Evolutionary conservation across 2,888 invertebrate genomes (phyloP).

Genomic region (Hydropsyche betteni): DNA sequence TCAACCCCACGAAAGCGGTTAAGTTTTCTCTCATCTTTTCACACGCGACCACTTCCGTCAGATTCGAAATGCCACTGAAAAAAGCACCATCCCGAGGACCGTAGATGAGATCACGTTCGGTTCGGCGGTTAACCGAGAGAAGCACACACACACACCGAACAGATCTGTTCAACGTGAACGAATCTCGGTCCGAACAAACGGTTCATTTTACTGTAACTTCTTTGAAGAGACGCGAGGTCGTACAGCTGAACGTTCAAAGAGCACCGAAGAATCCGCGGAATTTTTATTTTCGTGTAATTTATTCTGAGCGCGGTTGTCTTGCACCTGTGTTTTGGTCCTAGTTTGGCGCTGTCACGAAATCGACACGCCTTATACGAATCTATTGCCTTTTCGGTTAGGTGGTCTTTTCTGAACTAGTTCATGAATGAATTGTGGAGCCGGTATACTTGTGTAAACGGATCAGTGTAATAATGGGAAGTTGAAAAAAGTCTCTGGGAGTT

Average conservation of each 20-base stretch:
- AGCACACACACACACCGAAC: neutral
- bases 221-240: neutral
- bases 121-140: slow-evolving; percentile 25
- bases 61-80: too few species aligned
- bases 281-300: too few species aligned
- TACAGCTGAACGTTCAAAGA: too few species aligned
- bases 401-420: slow-evolving; percentile 8
- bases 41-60: too few species aligned
- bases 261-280: too few species aligned
- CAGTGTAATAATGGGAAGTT: neutral
- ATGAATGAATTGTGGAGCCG: slow-evolving; percentile 3
- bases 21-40: too few species aligned
- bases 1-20: too few species aligned
- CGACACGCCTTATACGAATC: too few species aligned
- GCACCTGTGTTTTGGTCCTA: too few species aligned
- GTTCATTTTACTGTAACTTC: slow-evolving; percentile 26
- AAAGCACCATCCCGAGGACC: neutral
- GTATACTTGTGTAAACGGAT: neutral
- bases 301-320: too few species aligned
- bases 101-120: slow-evolving; percentile 26
- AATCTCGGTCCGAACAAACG: slow-evolving; percentile 20
- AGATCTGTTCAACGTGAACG: slow-evolving; percentile 22
- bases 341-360: too few species aligned
- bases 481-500: slow-evolving; percentile 9
- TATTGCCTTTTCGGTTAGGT: slow-evolving; percentile 3